Percentiles rank a stretch among this genome's conserved stretches.
Evolutionary conservation across 2,888 invertebrate genomes (phyloP).

Genomic region (Eupelmus urozonus): DNA sequence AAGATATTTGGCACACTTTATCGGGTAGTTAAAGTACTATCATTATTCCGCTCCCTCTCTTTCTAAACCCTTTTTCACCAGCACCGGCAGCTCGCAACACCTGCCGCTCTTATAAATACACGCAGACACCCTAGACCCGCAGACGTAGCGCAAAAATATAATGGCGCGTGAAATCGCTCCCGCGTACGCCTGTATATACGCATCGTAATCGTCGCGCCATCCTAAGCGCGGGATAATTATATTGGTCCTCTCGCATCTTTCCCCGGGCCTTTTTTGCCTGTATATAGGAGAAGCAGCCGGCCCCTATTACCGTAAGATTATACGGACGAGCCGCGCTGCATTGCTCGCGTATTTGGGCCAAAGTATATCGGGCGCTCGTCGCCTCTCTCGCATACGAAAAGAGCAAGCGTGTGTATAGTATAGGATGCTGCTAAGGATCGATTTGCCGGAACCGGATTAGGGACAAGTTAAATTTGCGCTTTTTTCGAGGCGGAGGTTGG

Average conservation of each 20-base stretch:
- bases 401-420: neutral
- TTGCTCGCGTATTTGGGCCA: neutral
- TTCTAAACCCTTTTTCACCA: constrained; percentile 46
- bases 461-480: too few relatives aligned
- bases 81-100: constrained; percentile 45
- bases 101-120: constrained; percentile 32
- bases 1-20: constrained; percentile 50
- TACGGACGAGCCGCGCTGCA: neutral
- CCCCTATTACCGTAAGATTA: constrained; percentile 45
- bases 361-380: neutral
- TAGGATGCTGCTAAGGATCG: too few relatives aligned
- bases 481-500: too few relatives aligned
- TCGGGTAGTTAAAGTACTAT: constrained; percentile 50
- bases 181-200: constrained; percentile 14
- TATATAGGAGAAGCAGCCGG: constrained; percentile 27
- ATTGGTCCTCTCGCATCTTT: neutral
- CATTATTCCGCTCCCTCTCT: constrained; percentile 37
- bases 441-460: constrained; percentile 11
- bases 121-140: neutral
- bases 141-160: constrained; percentile 36
- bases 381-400: neutral
- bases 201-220: constrained; percentile 34
- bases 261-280: neutral
- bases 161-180: constrained; percentile 59
- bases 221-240: constrained; percentile 55